Percentiles rank a stretch among this genome's conserved stretches.
phyloP scores from a whole-genome alignment of 1,140 invertebrate genomes.

The Cotesia typhae region DNA sequence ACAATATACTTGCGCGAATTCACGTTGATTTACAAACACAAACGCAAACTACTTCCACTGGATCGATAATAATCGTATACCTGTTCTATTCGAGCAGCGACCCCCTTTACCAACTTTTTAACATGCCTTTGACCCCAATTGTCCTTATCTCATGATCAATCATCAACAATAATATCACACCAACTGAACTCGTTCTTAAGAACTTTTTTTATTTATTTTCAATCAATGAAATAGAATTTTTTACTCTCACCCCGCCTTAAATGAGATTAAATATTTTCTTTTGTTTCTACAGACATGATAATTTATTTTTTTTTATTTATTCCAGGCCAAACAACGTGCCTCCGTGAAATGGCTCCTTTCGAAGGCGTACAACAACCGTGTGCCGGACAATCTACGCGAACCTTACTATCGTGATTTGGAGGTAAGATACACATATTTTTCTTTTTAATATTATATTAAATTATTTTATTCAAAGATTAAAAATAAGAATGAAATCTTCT shows the following conservation, averaged over 20 bases:
- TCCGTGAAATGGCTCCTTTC: conserved; percentile 97
- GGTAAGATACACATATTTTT: conserved; percentile 65
- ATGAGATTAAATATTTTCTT: not conserved
- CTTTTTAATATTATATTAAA: conserved; percentile 16
- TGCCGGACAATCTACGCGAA: conserved; percentile 92
- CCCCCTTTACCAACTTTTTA: conserved; percentile 31
- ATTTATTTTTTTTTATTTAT: conserved; percentile 52
- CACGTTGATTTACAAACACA: conserved; percentile 5
- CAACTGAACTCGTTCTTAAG: no score
- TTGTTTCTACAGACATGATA: not conserved
- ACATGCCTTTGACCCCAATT: conserved; percentile 36
- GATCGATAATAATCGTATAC: conserved; percentile 38
- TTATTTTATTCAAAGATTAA: not conserved
- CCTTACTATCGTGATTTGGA: conserved; percentile 96
- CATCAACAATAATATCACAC: not conserved
- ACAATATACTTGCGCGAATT: conserved; percentile 25
- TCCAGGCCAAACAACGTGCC: conserved; percentile 95
- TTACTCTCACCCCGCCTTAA: no score
- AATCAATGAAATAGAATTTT: not conserved
- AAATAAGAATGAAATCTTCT: not conserved
- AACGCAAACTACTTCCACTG: conserved; percentile 11
- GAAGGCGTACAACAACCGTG: conserved; percentile 95
- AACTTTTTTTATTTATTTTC: conserved; percentile 1
- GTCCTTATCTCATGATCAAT: conserved; percentile 11
- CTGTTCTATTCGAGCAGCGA: conserved; percentile 31